phyloP scores from a whole-genome alignment of 2,113 vertebrate genomes.

The Nycticryphes semicollaris region DNA sequence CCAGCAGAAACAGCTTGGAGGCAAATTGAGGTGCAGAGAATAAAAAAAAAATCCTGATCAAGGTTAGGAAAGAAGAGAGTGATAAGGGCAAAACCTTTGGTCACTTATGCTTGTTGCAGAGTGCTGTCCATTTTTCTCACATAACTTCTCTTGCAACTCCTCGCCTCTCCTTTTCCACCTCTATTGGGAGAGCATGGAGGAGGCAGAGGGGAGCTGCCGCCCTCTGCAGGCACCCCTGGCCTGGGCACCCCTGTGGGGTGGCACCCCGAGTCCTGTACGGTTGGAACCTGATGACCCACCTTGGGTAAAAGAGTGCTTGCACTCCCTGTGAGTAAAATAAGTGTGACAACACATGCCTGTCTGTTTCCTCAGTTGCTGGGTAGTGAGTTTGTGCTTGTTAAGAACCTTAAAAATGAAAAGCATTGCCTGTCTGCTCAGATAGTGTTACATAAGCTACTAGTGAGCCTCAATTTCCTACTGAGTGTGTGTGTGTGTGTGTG shows the following conservation, averaged over 20 bases:
- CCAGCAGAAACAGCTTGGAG: background rate
- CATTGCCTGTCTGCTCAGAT: background rate
- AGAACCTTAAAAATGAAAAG: background rate
- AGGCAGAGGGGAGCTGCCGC: background rate
- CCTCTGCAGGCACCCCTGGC: background rate
- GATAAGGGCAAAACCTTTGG: background rate
- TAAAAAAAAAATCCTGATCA: background rate
- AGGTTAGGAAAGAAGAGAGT: background rate
- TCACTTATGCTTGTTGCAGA: background rate
- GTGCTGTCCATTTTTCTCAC: background rate
- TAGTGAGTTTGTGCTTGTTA: background rate
- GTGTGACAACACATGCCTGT: background rate
- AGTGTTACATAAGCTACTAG: background rate
- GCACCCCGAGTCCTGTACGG: fast-evolving
- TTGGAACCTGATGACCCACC: background rate
- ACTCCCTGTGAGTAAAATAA: background rate
- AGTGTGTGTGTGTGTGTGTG: background rate
- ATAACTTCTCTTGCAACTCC: background rate
- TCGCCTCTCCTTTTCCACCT: background rate
- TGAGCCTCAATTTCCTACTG: background rate
- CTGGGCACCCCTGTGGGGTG: fast-evolving
- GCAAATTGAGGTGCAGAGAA: background rate
- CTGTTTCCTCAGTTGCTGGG: background rate
- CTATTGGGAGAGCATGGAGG: background rate
- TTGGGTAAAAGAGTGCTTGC: background rate